Conservation (phyloP, 2,113 vertebrate species). For the Menura novaehollandiae region DNA sequence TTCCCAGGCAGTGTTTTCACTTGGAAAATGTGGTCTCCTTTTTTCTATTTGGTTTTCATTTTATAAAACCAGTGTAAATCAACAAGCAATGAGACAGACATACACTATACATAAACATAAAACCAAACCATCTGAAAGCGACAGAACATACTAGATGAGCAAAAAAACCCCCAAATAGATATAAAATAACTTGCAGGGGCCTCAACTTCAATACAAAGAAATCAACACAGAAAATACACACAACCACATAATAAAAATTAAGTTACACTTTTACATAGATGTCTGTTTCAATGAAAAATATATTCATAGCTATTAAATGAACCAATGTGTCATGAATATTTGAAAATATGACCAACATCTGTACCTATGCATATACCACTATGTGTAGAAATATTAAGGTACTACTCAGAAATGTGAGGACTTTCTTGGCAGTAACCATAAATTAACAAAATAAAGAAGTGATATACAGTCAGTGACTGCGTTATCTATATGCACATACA, state of each 20-base stretch:
- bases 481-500: background rate
- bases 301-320: background rate
- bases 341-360: background rate
- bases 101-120: slow-evolving; percentile 29
- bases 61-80: slow-evolving; percentile 58
- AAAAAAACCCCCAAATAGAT: background rate
- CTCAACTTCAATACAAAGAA: background rate
- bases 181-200: background rate
- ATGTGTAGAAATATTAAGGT: background rate
- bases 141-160: background rate
- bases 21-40: slow-evolving; percentile 73
- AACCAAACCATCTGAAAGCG: background rate
- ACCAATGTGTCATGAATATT: background rate
- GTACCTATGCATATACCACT: background rate
- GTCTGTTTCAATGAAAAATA: background rate
- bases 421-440: background rate
- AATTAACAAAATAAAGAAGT: background rate
- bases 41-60: slow-evolving; percentile 70
- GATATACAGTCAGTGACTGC: background rate
- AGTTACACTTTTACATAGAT: background rate
- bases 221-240: background rate
- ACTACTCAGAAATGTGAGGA: background rate
- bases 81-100: slow-evolving; percentile 66
- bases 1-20: slow-evolving; percentile 62
- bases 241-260: background rate